Percentiles rank a stretch among this genome's conserved stretches.
Evolutionary conservation across 2,797 vertebrate species (phyloP).

Genomic region (Muraenolepis orangiensis): DNA sequence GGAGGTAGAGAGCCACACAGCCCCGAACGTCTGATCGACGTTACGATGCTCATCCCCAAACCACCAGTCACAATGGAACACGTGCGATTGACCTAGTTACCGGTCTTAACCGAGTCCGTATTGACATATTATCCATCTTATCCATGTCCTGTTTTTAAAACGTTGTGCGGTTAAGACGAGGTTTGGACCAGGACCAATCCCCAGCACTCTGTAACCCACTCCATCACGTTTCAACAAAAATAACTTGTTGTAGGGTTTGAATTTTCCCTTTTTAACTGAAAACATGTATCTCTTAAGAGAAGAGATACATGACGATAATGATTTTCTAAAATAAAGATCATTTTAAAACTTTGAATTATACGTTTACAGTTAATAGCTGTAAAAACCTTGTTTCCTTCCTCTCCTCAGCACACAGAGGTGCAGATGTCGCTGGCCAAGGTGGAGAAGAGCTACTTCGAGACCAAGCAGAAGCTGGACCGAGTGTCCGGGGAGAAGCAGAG

Average conservation of each 20-base stretch:
- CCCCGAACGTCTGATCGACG: too few species aligned
- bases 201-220: too few species aligned
- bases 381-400: not conserved
- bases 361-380: too few species aligned
- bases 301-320: not conserved
- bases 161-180: not conserved
- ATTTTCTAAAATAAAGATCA: not conserved
- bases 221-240: not conserved
- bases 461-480: conserved; percentile 71
- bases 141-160: too few species aligned
- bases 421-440: conserved; percentile 61
- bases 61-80: not conserved
- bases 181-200: too few species aligned
- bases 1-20: conserved; percentile 40
- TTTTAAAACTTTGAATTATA: too few species aligned
- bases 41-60: not conserved
- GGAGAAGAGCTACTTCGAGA: conserved; percentile 73
- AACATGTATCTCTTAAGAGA: not conserved
- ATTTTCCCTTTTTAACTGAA: not conserved
- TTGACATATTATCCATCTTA: not conserved
- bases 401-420: conserved; percentile 57
- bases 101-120: not conserved
- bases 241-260: not conserved
- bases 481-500: conserved; percentile 64
- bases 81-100: not conserved